Conservation (phyloP, 2,113 vertebrate species). For the Ammodytes dubius region DNA sequence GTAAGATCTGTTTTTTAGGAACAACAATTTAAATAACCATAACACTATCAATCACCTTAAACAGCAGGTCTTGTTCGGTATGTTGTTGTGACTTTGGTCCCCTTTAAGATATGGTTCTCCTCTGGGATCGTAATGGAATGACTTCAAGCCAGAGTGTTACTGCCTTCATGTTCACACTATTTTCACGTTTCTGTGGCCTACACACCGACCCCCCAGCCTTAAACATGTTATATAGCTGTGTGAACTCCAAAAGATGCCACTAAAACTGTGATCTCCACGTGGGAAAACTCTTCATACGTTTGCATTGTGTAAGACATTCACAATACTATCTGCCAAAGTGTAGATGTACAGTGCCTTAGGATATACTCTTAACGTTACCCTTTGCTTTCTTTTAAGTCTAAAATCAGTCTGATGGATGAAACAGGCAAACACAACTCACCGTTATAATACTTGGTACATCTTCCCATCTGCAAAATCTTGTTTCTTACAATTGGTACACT, state of each 20-base stretch:
- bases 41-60: constrained; percentile 54
- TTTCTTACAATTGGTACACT: constrained; percentile 53
- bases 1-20: constrained; percentile 50
- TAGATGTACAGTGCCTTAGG: constrained; percentile 99
- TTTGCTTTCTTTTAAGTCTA: constrained; percentile 42
- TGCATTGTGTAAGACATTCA: constrained; percentile 88
- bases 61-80: constrained; percentile 38
- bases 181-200: constrained; percentile 80
- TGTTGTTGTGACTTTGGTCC: constrained; percentile 31
- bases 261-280: constrained; percentile 95
- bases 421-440: constrained; percentile 44
- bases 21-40: constrained; percentile 35
- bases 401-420: constrained; percentile 49
- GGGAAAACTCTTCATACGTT: constrained; percentile 89
- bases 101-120: constrained; percentile 15
- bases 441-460: constrained; percentile 48
- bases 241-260: constrained; percentile 92
- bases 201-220: constrained; percentile 88
- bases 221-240: constrained; percentile 85
- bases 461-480: constrained; percentile 48
- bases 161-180: constrained; percentile 75
- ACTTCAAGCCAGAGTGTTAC: constrained; percentile 60
- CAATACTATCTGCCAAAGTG: constrained; percentile 97
- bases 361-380: constrained; percentile 78
- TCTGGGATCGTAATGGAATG: constrained; percentile 29